Percentiles rank a stretch among this genome's conserved stretches.
phyloP scores from a whole-genome alignment of 2,113 vertebrate species.

The Emydura subglobosa region DNA sequence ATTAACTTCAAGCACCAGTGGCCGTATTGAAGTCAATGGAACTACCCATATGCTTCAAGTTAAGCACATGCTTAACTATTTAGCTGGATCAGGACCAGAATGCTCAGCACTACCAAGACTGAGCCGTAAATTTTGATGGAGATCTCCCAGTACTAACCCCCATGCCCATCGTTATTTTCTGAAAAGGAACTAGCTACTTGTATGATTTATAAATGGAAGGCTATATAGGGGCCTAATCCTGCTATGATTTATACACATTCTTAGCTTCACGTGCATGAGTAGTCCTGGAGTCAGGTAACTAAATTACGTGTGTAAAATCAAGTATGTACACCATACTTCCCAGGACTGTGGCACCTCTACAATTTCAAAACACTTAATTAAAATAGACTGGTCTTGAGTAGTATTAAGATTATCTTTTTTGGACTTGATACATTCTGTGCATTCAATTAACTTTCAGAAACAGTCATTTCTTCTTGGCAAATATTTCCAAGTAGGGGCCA shows the following conservation, averaged over 20 bases:
- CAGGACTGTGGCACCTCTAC: background rate
- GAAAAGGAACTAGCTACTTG: background rate
- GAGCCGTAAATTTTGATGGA: background rate
- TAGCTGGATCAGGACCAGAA: background rate
- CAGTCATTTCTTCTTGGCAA: background rate
- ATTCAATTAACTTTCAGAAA: background rate
- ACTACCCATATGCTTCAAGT: background rate
- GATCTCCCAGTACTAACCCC: background rate
- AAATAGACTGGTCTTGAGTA: background rate
- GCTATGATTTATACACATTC: background rate
- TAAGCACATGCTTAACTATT: background rate
- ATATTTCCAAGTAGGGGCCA: background rate
- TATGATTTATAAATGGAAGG: background rate
- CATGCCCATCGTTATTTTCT: background rate
- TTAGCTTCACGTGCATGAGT: background rate
- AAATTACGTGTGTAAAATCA: background rate
- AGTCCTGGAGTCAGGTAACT: background rate
- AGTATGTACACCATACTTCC: accelerated
- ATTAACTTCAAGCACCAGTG: slow-evolving; percentile 44
- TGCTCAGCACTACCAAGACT: background rate
- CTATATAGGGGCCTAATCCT: accelerated
- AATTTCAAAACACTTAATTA: background rate
- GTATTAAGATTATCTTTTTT: background rate
- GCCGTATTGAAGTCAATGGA: background rate
- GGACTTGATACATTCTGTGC: background rate